Base-by-base conservation (phyloP, 37 sponge, comb jelly and placozoan species). In the Haliclona indistincta region DNA sequence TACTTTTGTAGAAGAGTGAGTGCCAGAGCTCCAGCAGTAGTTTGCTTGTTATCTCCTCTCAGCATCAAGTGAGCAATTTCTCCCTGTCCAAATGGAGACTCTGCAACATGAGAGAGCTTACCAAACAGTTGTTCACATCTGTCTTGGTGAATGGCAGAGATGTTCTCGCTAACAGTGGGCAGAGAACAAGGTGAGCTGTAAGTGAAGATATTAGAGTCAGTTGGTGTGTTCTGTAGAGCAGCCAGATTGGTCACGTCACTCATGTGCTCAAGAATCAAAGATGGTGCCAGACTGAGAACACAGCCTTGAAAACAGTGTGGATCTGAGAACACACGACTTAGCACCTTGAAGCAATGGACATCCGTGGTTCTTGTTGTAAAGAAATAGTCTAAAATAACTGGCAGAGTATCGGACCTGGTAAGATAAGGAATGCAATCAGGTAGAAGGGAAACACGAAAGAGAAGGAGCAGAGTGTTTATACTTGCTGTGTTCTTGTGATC, bases 51-150 rank as follows among this genome's bases (percentile, higher is more conserved):
- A 13, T 52, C 71, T 10, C 90, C 90, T 34, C 86, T 72, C 56
- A 84, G 38, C 32, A 89, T 75, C 54, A 65, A 39, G 56, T 84
- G 86, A 10, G 80, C 80, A 6, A 89, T 72, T 20, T 84, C 85
- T 8, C 90, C 90, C 49, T 84, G 81, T 0, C 90, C 90, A 38
- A 68, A 89, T 1, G 78, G 80, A 25, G 90, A 89, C 67, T 84
- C 81, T 0, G 81, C 85, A 32, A 75, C 71, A 32, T 64, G 79
- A 11, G 51, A 55, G 19, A 89, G 63, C 40, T 28, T 38, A 4
- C 52, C 56, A 8, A 89, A 38, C 19, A 89, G 70, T 13, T 68
- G 68, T 30, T 35, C 25, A 54, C 85, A 67, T 8, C 4, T 23
- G 20, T 62, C 58, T 15, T 47, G 33, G n/a, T n/a, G n/a, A n/a